Percentiles rank a stretch among this genome's conserved stretches.
Conservation (phyloP, 2,797 vertebrate genomes). For the Onychomys arenicola region DNA sequence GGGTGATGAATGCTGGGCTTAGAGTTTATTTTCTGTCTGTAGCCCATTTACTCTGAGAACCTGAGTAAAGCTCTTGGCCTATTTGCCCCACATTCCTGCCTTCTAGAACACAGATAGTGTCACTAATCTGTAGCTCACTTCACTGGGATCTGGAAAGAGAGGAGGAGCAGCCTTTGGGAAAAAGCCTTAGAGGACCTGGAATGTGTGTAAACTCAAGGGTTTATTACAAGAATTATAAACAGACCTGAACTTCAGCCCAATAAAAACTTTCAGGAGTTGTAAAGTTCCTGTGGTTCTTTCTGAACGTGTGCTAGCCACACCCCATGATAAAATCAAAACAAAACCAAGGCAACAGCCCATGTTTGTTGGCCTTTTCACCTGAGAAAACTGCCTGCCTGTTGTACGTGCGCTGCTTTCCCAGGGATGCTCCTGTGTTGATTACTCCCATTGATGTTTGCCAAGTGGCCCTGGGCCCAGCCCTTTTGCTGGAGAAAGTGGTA, state of each 20-base stretch:
- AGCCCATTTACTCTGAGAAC: not conserved
- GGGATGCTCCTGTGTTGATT: not conserved
- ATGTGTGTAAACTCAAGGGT: not conserved
- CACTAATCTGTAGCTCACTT: not conserved
- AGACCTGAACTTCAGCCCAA: constrained; percentile 48
- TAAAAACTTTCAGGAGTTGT: not conserved
- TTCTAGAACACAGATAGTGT: not conserved
- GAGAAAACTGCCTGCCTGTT: not conserved
- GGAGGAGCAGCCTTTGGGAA: not conserved
- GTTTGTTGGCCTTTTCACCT: constrained; percentile 6
- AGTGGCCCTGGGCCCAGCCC: not conserved
- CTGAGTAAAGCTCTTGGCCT: constrained; percentile 24
- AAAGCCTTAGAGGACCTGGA: not conserved
- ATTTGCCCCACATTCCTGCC: not conserved
- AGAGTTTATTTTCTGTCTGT: constrained; percentile 42
- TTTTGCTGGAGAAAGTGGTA: not conserved
- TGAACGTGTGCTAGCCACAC: constrained; percentile 17
- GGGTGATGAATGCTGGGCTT: not conserved
- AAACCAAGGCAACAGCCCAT: constrained; percentile 43
- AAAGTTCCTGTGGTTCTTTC: constrained; percentile 34
- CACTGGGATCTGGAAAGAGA: not conserved
- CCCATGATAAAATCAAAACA: constrained; percentile 70
- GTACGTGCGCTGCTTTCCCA: not conserved
- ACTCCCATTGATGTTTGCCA: not conserved
- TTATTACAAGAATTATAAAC: constrained; percentile 28